Percentiles rank a stretch among this genome's conserved stretches.
Conservation (phyloP, 2,797 vertebrate genomes). For the Melanotaenia boesemani region DNA sequence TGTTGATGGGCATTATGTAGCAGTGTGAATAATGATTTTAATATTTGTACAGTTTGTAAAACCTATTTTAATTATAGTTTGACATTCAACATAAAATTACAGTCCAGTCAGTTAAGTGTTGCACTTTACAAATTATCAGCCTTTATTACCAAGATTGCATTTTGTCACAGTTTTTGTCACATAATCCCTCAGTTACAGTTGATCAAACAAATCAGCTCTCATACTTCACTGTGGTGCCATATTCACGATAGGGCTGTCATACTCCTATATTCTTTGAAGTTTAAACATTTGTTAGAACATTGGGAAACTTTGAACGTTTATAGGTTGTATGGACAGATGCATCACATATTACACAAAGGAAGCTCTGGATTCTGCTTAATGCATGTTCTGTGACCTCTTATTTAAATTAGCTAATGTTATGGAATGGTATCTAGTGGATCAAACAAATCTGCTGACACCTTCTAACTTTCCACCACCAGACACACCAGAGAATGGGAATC, state of each 20-base stretch:
- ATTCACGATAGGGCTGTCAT: neutral
- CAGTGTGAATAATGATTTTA: too few species aligned
- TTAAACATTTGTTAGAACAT: neutral
- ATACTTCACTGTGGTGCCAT: too few species aligned
- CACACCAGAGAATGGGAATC: too few species aligned
- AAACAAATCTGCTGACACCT: neutral
- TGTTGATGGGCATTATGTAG: neutral
- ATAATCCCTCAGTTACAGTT: neutral
- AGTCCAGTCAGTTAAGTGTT: neutral
- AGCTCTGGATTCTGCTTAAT: too few species aligned
- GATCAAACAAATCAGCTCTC: neutral
- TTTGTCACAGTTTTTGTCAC: neutral
- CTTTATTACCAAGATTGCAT: neutral
- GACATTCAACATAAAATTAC: neutral
- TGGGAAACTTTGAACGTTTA: neutral
- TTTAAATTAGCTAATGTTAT: too few species aligned
- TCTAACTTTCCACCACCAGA: neutral
- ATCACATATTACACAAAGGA: too few species aligned
- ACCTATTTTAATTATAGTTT: neutral
- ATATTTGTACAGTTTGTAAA: neutral
- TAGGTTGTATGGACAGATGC: too few species aligned
- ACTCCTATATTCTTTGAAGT: too few species aligned
- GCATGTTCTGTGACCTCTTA: too few species aligned
- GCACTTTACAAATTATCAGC: neutral
- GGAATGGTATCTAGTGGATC: too few species aligned